Evolutionary conservation across 2,888 invertebrate species (phyloP).

Genomic region (Mycalesis mineus): DNA sequence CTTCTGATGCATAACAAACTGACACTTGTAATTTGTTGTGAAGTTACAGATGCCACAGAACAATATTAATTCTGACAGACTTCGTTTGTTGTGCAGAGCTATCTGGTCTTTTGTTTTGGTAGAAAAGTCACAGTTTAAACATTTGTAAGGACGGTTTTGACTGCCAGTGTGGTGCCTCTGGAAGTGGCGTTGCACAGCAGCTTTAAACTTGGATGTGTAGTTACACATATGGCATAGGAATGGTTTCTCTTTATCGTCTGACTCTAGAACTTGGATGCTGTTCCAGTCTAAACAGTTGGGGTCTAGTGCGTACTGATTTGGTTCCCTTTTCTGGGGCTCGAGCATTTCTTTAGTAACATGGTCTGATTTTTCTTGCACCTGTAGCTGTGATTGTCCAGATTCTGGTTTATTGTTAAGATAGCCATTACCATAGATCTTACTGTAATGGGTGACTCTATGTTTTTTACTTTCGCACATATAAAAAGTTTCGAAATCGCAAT

Average conservation of each 20-base stretch:
- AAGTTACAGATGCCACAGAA: slow-evolving; percentile 45
- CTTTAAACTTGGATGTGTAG: slow-evolving; percentile 55
- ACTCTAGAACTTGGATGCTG: slow-evolving; percentile 50
- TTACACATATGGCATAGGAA: slow-evolving; percentile 52
- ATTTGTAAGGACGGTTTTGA: slow-evolving; percentile 51
- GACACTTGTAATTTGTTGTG: slow-evolving; percentile 49
- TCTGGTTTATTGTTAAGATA: slow-evolving; percentile 12
- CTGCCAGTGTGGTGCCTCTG: slow-evolving; percentile 54
- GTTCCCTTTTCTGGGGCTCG: slow-evolving; percentile 20
- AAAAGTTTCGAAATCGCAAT: slow-evolving; percentile 47
- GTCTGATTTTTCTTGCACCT: slow-evolving; percentile 16
- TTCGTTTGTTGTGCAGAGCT: slow-evolving; percentile 55
- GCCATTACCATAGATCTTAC: slow-evolving; percentile 29
- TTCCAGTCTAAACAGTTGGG: slow-evolving; percentile 48
- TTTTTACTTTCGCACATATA: slow-evolving; percentile 52
- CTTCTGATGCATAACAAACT: slow-evolving; percentile 51
- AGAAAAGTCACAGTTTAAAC: slow-evolving; percentile 55
- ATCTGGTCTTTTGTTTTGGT: slow-evolving; percentile 65
- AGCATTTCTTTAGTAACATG: slow-evolving; percentile 6
- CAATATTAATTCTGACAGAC: slow-evolving; percentile 36
- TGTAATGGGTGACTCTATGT: slow-evolving; percentile 43
- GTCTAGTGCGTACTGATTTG: slow-evolving; percentile 46
- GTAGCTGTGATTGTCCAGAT: slow-evolving; percentile 23
- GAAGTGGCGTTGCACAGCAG: slow-evolving; percentile 57
- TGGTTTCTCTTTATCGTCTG: slow-evolving; percentile 42